A percentile compares a stretch with the other conserved stretches of the same genome.
These are phyloP conservation scores for Drosophila neonasuta DNA, from an alignment of 2,888 invertebrate genomes.

Conservation along the genomic window DNA sequence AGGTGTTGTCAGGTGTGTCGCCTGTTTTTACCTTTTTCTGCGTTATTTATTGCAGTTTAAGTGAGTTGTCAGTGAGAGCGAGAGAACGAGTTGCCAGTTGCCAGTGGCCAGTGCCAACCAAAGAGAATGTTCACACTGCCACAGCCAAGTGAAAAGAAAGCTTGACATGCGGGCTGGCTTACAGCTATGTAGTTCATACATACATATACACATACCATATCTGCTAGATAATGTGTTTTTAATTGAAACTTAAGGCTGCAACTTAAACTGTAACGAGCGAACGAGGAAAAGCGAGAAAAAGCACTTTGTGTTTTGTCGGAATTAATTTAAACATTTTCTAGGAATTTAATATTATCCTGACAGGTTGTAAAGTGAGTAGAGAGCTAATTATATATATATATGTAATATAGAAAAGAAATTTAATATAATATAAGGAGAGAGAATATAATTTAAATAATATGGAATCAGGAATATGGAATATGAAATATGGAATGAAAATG, in stretches of 20 bases:
- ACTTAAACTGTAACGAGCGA: constrained; percentile 22
- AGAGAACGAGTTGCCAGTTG: constrained; percentile 13
- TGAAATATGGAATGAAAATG: no score
- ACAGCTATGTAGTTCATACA: constrained; percentile 6
- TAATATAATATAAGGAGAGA: neutral
- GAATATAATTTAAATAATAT: no score
- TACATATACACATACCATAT: constrained; percentile 5
- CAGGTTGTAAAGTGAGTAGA: neutral
- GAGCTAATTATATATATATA: no score
- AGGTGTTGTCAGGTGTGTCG: constrained; percentile 70
- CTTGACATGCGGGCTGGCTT: constrained; percentile 50
- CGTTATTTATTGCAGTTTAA: constrained; percentile 77
- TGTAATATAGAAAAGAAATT: neutral
- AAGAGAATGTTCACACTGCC: neutral
- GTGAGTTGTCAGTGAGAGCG: constrained; percentile 68
- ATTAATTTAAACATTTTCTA: constrained; percentile 4
- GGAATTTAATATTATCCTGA: neutral
- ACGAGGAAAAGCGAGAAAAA: neutral
- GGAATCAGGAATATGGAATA: no score
- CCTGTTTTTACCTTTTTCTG: constrained; percentile 55
- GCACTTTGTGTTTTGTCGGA: neutral
- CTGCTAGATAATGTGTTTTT: constrained; percentile 67
- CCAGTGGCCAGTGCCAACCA: neutral
- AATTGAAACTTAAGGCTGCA: constrained; percentile 62
- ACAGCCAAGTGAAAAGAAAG: constrained; percentile 3